phyloP scores from a whole-genome alignment of 2,113 vertebrate species.

The Rhinopomastus cyanomelas region DNA sequence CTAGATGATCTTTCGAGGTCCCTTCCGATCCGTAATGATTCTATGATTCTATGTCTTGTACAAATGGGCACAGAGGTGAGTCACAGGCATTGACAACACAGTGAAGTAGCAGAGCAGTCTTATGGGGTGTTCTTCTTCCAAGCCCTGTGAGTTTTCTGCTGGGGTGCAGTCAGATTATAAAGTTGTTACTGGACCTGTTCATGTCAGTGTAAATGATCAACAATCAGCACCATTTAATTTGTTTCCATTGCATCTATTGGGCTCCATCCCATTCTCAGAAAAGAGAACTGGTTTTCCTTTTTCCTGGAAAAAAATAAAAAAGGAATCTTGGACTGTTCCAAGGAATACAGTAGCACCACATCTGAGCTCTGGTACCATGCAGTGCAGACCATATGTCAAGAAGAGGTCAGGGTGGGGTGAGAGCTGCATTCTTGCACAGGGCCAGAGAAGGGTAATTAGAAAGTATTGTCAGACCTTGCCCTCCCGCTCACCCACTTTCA shows the following conservation, averaged over 20 bases:
- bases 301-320: neutral
- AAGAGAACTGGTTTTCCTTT: neutral
- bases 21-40: no score
- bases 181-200: neutral
- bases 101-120: neutral
- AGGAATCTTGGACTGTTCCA: neutral
- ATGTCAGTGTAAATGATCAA: neutral
- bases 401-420: fast-evolving
- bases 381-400: neutral
- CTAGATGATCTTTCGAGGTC: no score
- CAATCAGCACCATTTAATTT: slow-evolving; percentile 17
- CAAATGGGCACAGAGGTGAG: neutral
- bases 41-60: neutral
- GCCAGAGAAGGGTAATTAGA: neutral
- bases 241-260: neutral
- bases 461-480: neutral
- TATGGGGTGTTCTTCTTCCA: neutral
- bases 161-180: neutral
- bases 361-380: neutral
- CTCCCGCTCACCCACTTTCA: fast-evolving
- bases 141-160: neutral
- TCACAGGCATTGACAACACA: neutral
- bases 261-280: neutral
- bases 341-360: neutral
- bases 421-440: neutral